Base-by-base conservation (phyloP, 2,797 vertebrate species). In the Chaetodon trifasciatus region DNA sequence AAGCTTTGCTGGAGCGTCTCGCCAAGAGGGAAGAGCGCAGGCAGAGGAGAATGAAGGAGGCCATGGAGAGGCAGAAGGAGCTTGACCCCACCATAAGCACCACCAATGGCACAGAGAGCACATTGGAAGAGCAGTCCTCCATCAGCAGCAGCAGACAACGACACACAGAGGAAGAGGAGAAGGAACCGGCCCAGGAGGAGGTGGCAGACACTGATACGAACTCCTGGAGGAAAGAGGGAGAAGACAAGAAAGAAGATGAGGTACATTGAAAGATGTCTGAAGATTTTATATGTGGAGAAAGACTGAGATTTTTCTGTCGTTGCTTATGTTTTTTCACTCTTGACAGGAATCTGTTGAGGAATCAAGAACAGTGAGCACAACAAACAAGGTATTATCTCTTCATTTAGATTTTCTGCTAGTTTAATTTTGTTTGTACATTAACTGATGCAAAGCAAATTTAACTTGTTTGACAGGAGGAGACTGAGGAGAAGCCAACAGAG, bases 51-150 rank as follows among this genome's bases (percentile, higher is more conserved):
- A 96, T 98, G 85, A 95, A 95, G 91, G 98, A 99, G 83, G 97
- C 98, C 23, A 77, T 98, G 92, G 97, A 98, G 81, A 96, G 97
- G 37, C 98, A 99, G 85, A 98, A 96, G 89, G 97, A 98, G 76
- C 70, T 96, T 0, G 98, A 99, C 82, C 95, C 97, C 39, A 96
- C 96, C 0, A 3, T 95, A 24, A 84, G 92, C 68, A 76, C 82
- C 65, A 40, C 63, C 83, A 91, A 91, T 15, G 86, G 86, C 53
- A 88, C 81, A 1, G 91, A 94, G 39, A 46, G 65, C 63, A 2
- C 62, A 37, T 24, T 52, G 23, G 92, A 92, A 37, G 90, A 91
- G 70, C 70, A 79, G 78, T 40, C 89, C 6, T 74, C 79, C 16
- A 28, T 64, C 37, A 62, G 24, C 68, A 56, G 35, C 58, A 75